Conservation (phyloP, 2,113 vertebrate genomes). For the Protomyctophum bolini region DNA sequence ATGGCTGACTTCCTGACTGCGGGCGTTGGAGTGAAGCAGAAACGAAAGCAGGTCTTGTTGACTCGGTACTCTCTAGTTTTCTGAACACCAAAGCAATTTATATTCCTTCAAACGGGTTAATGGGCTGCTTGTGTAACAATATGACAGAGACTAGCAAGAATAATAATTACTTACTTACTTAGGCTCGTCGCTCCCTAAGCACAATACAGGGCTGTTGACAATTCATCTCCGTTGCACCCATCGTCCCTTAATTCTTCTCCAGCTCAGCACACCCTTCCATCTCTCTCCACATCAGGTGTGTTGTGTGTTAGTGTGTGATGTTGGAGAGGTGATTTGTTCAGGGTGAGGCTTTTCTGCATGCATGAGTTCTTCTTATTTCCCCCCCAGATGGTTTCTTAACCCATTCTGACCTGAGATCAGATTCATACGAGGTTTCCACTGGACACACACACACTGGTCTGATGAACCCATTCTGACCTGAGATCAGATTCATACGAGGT, state of each 20-base stretch:
- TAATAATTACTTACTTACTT: conserved; percentile 40
- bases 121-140: conserved; percentile 28
- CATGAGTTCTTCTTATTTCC: neutral
- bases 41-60: conserved; percentile 8
- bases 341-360: neutral
- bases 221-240: conserved; percentile 9
- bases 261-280: neutral
- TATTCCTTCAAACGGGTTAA: conserved; percentile 54
- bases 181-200: conserved; percentile 27
- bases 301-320: conserved; percentile 13
- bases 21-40: conserved; percentile 24
- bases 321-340: conserved; percentile 10
- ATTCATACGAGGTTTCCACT: no score
- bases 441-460: no score
- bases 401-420: no score
- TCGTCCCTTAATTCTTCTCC: conserved; percentile 20
- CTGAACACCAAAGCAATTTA: conserved; percentile 35
- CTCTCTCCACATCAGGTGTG: conserved; percentile 2
- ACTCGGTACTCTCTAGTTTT: conserved; percentile 26
- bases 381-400: conserved; percentile 3
- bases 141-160: conserved; percentile 46
- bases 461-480: no score
- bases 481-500: no score
- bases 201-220: neutral
- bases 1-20: neutral